Percentiles rank a stretch among this genome's conserved stretches.
Evolutionary conservation across 2,888 invertebrate species (phyloP).

Genomic region (Pachymerium ferrugineum): DNA sequence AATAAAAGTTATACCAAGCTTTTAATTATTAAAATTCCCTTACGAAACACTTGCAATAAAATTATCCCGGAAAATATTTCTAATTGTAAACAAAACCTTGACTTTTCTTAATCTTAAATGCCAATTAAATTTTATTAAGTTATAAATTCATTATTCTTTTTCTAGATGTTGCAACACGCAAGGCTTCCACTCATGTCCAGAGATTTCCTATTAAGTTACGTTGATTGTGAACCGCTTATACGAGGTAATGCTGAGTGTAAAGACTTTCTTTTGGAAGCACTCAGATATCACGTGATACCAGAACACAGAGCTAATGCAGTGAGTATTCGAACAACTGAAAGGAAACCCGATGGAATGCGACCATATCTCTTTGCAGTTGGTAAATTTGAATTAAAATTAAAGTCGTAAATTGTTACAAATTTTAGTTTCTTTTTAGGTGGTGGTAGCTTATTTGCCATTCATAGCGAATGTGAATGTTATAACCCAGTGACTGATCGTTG

Average conservation of each 20-base stretch:
- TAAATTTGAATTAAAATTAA: constrained; percentile 34
- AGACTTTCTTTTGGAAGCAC: constrained; percentile 61
- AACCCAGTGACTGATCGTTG: constrained; percentile 61
- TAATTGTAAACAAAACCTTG: too few relatives aligned
- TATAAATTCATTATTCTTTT: background rate
- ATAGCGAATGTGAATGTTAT: constrained; percentile 65
- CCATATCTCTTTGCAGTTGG: constrained; percentile 62
- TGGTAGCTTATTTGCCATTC: constrained; percentile 64
- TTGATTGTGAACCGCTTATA: constrained; percentile 61
- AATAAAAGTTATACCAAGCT: too few relatives aligned
- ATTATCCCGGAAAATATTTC: too few relatives aligned
- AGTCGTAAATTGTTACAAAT: background rate
- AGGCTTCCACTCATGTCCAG: constrained; percentile 59
- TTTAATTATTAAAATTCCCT: too few relatives aligned
- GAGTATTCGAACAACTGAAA: constrained; percentile 58
- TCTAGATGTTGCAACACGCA: constrained; percentile 61
- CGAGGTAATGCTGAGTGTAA: constrained; percentile 60
- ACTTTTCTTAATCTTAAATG: too few relatives aligned
- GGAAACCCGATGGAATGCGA: constrained; percentile 61
- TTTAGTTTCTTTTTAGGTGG: constrained; percentile 51
- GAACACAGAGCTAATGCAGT: constrained; percentile 60
- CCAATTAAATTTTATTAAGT: background rate
- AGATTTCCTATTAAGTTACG: constrained; percentile 62
- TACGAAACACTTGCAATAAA: too few relatives aligned
- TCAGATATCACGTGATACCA: constrained; percentile 64